A percentile compares a stretch with the other conserved stretches of the same genome.
Evolutionary conservation across 2,113 vertebrate genomes (phyloP).

Genomic region (Martes martes): DNA sequence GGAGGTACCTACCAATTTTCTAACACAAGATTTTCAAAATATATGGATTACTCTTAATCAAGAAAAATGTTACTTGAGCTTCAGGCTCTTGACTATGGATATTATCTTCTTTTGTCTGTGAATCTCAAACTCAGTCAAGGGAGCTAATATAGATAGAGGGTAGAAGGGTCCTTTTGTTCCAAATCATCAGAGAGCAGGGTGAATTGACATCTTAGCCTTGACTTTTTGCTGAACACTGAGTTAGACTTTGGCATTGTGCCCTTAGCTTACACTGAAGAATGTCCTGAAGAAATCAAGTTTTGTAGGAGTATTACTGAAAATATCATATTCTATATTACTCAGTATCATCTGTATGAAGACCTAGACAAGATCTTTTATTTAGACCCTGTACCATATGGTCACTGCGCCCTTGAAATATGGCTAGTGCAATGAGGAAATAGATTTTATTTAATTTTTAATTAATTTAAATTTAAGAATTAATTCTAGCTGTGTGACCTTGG

Average conservation of each 20-base stretch:
- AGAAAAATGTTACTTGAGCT: neutral
- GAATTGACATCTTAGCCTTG: neutral
- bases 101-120: neutral
- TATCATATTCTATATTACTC: neutral
- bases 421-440: neutral
- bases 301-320: neutral
- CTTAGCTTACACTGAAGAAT: neutral
- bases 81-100: neutral
- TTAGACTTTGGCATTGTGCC: neutral
- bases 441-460: neutral
- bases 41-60: neutral
- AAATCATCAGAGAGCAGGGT: neutral
- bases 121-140: neutral
- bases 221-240: neutral
- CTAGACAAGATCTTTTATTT: neutral
- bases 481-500: neutral
- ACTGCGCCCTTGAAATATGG: neutral
- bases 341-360: neutral
- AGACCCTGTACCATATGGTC: neutral
- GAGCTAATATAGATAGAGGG: neutral
- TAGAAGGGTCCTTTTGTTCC: neutral
- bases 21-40: neutral
- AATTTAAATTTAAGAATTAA: neutral
- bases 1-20: neutral
- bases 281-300: neutral